Base-by-base conservation (phyloP, 1,140 invertebrate genomes). In the Trinorchestia longiramus region DNA sequence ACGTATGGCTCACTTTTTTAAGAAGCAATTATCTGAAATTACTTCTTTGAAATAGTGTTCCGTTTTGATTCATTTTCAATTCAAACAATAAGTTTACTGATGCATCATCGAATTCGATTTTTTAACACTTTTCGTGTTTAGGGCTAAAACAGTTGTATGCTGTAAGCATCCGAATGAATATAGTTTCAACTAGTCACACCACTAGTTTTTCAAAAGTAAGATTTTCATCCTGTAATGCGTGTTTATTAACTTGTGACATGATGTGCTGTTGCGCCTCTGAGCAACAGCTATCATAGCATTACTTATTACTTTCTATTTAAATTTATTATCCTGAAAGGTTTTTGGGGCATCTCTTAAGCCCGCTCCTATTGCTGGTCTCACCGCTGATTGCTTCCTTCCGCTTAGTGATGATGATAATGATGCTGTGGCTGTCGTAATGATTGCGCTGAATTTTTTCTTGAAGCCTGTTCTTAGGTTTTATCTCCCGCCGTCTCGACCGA, bases 391-490 rank as follows among this genome's bases (percentile, higher is more conserved):
- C 43, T 91, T 91, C 43, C 88, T 91, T 91, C 88, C 88, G 88
- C 62, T 77, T 77, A 36, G 62, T 77, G 62, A 77, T 19, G 11
- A 77, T 77, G 19, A 42, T 43, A 41, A 91, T 91, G 88, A 23
- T 91, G 62, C 62, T 19, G 88, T 91, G 19, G 88, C 62, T 77
- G 62, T 77, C 88, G 88, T 91, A 91, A 91, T 91, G 88, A 42
- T 91, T 91, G 43, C 43, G 41, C 4, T 43, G 41, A 36, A 28
- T 43, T 91, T 91, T 91, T 91, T 91, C 88, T 91, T 41, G 41
- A 11, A 4, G 88, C 88, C 88, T 42, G 88, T 43, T 42, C 19
- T 41, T 91, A 42, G 88, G 41, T 43, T 91, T 91, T 91, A 42
- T 91, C 88, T 91, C 43, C 88, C 41, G 41, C 43, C 88, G 41